Evolutionary conservation across 2,888 invertebrate genomes (phyloP).

Genomic region (Rutpela maculata): DNA sequence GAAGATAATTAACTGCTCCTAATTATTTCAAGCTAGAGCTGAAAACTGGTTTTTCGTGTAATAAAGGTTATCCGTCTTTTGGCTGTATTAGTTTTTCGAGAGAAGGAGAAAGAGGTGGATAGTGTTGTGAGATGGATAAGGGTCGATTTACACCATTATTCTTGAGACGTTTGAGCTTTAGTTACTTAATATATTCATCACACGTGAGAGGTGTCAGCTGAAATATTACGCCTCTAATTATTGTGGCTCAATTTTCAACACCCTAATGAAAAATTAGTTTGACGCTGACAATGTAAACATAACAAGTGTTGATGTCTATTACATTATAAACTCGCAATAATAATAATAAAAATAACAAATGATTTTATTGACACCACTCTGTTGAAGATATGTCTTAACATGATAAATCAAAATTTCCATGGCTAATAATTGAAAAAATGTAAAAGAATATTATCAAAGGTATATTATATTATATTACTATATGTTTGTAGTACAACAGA

Average conservation of each 20-base stretch:
- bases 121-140: neutral
- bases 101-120: slow-evolving; percentile 12
- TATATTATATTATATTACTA: too few relatives aligned
- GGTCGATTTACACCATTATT: slow-evolving; percentile 36
- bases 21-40: slow-evolving; percentile 29
- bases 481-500: too few relatives aligned
- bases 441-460: too few relatives aligned
- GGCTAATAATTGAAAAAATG: too few relatives aligned
- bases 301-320: too few relatives aligned
- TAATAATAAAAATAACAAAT: too few relatives aligned
- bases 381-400: too few relatives aligned
- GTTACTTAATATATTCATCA: slow-evolving; percentile 21
- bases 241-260: neutral
- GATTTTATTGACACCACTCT: too few relatives aligned
- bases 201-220: slow-evolving; percentile 14
- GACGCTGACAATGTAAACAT: neutral
- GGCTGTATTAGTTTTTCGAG: slow-evolving; percentile 23
- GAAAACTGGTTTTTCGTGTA: slow-evolving; percentile 5
- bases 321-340: too few relatives aligned
- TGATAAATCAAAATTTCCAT: too few relatives aligned
- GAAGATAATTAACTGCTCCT: slow-evolving; percentile 30
- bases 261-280: neutral
- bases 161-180: slow-evolving; percentile 14
- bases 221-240: slow-evolving; percentile 19
- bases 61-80: slow-evolving; percentile 31